Evolutionary conservation across 2,888 invertebrate genomes (phyloP), one percentile per base, ranked within the genome.

Genomic region (Drosophila sordidapex): DNA sequence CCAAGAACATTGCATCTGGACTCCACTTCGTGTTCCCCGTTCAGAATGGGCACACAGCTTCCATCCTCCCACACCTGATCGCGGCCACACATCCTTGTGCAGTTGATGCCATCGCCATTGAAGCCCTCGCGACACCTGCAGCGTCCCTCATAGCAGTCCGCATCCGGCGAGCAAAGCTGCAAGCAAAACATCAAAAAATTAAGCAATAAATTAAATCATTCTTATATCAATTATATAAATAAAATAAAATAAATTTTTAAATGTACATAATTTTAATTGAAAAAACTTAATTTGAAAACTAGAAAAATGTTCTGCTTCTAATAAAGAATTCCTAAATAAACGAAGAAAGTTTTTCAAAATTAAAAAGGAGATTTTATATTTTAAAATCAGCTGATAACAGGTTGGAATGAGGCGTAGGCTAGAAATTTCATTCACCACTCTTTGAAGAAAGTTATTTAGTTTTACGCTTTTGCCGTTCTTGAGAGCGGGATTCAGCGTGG

Each of bases 61-160:
- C 87, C 92, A 21, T 91, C 82, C 51, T 91, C 91, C 91, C 91
- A 93, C 13, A 89, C 85, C 74, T 92, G 91, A 29, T 91, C 91
- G 3, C 83, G 79, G 0, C 81, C 89, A 65, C 93, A 93, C 18
- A 89, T 87, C 35, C 91, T 86, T 10, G 54, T 60, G 40, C 93
- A 93, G 4, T 58, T 78, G 51, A 94, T 93, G 0, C 97, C 97
- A 90, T 97, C 95, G 7, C 97, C 97, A 29, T 94, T 93, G 92
- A 95, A 97, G 15, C 97, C 97, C 4, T 93, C 91, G 35, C 94
- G 94, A 91, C 97, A 97, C 60, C 94, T 92, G 89, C 97, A 97
- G 58, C 88, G 95, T 58, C 96, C 95, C 91, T 98, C 98, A 71
- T 95, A 94, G 90, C 99, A 99, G 69, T 96, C 95, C 0, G 99